Base-by-base conservation (phyloP, 2,113 vertebrate genomes). In the Oenanthe melanoleuca region DNA sequence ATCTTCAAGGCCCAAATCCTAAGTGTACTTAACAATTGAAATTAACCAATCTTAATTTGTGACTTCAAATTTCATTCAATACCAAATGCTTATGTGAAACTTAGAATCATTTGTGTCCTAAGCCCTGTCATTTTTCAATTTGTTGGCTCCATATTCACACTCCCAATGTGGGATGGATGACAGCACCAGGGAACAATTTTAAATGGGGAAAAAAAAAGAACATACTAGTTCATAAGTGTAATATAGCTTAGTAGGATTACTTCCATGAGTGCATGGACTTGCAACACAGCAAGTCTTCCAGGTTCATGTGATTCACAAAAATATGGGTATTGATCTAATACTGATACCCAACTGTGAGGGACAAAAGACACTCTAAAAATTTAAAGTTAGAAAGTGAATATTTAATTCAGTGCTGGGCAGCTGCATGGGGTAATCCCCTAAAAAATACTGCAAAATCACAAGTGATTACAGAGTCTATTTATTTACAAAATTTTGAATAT, bases 191-290 rank as follows among this genome's bases (percentile, higher is more conserved):
- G 31, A 66, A 61, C 12, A 33, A 67, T 21, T 56, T 72, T 10
- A 42, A 60, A 65, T 52, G 28, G 3, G 44, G 34, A 37, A 49
- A 26, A 66, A 29, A 40, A 23, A 14, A 33, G 11, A 59, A 33
- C 14, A 8, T 16, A 38, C 49, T 38, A 50, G 12, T 70, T 57
- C 34, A n/a, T 7, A 63, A 64, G 29, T 11, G 5, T 24, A 49
- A 57, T 45, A 65, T n/a, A 69, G n/a, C 15, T 60, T 14, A 33
- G 52, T 4, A 16, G 13, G 50, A 50, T 45, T 18, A 12, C 1
- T 57, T 33, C 33, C 33, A 74, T 1, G 3, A 5, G 21, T 13
- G n/a, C 17, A 5, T 0, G 3, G 31, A 55, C 40, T 42, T 12
- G 4, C 29, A 57, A 31, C 6, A 31, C 19, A 31, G 7, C 66